Conservation (phyloP, 2,797 vertebrate species). For the Manis crassicaudata region DNA sequence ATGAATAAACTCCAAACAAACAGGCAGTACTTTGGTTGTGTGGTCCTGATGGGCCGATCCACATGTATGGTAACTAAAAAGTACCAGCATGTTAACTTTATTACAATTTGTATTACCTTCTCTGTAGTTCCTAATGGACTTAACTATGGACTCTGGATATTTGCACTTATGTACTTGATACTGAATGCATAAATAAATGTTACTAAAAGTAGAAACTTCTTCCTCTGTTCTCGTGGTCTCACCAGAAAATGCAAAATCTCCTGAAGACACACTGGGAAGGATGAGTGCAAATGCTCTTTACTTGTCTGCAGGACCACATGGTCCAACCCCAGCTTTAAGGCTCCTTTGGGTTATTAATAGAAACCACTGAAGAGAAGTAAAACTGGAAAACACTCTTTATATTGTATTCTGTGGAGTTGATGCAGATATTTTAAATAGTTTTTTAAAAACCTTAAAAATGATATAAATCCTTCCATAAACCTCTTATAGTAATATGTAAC, state of each 20-base stretch:
- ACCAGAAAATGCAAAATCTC: not conserved
- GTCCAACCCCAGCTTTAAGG: not conserved
- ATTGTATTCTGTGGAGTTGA: not conserved
- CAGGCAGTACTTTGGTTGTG: slow-evolving; percentile 92
- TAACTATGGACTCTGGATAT: slow-evolving; percentile 98
- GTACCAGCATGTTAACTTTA: slow-evolving; percentile 95
- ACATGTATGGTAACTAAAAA: slow-evolving; percentile 93
- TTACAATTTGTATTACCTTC: slow-evolving; percentile 97
- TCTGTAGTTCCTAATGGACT: slow-evolving; percentile 94
- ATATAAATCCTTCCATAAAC: not conserved
- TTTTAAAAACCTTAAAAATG: not conserved
- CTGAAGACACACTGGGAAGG: not conserved
- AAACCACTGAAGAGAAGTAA: not conserved
- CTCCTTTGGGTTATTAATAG: not conserved
- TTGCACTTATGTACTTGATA: slow-evolving; percentile 99
- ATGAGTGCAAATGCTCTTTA: not conserved
- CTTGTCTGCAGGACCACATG: not conserved
- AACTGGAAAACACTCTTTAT: not conserved
- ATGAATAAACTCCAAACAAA: slow-evolving; percentile 83
- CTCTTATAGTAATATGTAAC: not conserved
- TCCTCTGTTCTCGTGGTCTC: slow-evolving; percentile 61
- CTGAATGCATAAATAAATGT: slow-evolving; percentile 99
- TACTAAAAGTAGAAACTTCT: slow-evolving; percentile 92
- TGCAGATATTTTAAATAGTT: not conserved
- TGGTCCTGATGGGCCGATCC: slow-evolving; percentile 93